phyloP scores from a whole-genome alignment of 1,140 invertebrate genomes.

The Pygmarrhopalites habei region DNA sequence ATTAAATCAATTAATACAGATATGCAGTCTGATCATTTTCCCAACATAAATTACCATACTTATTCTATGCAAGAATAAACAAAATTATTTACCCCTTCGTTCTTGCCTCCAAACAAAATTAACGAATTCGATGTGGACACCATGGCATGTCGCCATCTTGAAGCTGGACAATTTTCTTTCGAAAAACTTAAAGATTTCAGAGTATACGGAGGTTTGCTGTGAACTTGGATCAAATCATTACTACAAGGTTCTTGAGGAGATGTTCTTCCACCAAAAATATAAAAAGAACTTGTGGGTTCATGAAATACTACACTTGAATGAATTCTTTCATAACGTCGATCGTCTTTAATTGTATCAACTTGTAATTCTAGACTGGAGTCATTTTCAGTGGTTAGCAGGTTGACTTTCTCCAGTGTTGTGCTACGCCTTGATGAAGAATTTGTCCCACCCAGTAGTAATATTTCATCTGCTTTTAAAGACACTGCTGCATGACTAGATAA shows the following conservation, averaged over 20 bases:
- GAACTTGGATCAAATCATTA: slow-evolving; percentile 27
- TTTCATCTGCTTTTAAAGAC: too few species aligned
- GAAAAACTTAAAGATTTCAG: background rate
- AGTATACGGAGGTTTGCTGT: background rate
- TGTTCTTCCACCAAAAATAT: slow-evolving; percentile 34
- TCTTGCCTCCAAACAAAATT: slow-evolving; percentile 32
- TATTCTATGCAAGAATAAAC: background rate
- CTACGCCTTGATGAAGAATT: too few species aligned
- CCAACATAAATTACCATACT: background rate
- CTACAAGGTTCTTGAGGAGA: slow-evolving; percentile 27
- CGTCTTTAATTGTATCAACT: background rate
- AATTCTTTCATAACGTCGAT: background rate
- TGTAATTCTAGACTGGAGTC: too few species aligned
- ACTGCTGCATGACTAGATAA: too few species aligned
- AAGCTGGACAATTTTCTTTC: slow-evolving; percentile 1
- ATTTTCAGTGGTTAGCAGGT: too few species aligned
- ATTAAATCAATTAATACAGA: background rate
- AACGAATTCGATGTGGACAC: slow-evolving; percentile 6
- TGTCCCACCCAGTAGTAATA: too few species aligned
- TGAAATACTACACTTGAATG: background rate
- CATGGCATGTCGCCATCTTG: slow-evolving; percentile 32
- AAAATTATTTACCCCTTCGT: slow-evolving; percentile 15
- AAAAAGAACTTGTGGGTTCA: slow-evolving; percentile 16
- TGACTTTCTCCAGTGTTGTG: too few species aligned
- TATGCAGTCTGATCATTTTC: background rate